Conservation (phyloP, 1,140 invertebrate genomes). For the Aphis craccivora region DNA sequence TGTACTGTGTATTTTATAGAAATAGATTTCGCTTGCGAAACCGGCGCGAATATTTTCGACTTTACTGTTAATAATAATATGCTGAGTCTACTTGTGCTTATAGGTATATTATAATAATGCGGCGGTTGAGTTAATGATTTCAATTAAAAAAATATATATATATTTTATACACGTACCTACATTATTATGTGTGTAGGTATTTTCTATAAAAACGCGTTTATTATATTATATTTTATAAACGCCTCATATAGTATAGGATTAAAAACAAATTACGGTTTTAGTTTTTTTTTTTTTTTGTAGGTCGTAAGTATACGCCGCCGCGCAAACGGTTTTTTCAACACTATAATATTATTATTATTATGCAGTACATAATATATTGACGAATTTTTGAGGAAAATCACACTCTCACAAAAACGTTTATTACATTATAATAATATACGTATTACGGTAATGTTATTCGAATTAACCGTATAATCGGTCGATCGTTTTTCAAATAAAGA, state of each 20-base stretch:
- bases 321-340: not conserved
- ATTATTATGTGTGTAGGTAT: not conserved
- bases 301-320: not conserved
- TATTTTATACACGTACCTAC: not conserved
- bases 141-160: not conserved
- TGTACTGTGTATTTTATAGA: not conserved
- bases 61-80: not conserved
- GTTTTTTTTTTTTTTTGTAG: conserved; percentile 8
- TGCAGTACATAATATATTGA: not conserved
- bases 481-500: not conserved
- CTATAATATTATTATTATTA: conserved; percentile 16
- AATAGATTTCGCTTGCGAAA: not conserved
- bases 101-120: not conserved
- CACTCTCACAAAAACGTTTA: not conserved
- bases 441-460: not conserved
- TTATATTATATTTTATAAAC: not conserved
- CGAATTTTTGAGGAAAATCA: not conserved
- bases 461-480: not conserved
- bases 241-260: not conserved
- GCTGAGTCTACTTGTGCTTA: not conserved
- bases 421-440: not conserved
- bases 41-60: not conserved
- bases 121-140: not conserved
- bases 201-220: not conserved
- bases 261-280: not conserved